Conservation (phyloP, 1,140 invertebrate species). For the Hermatobates lingyangjiaoensis region DNA sequence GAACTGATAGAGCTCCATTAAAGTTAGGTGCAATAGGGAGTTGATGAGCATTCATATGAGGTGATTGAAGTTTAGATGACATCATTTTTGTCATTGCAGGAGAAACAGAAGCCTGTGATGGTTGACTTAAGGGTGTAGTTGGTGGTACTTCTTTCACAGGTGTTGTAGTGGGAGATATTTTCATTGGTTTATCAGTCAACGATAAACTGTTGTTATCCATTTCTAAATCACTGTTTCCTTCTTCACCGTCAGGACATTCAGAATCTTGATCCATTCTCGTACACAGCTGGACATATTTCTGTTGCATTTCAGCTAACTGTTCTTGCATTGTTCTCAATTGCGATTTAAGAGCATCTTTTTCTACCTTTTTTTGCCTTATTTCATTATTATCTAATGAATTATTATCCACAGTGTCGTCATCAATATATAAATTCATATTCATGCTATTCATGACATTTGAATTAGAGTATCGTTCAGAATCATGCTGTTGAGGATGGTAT, state of each 20-base stretch:
- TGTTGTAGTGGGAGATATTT: constrained; percentile 34
- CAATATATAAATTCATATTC: constrained; percentile 27
- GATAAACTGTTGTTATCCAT: constrained; percentile 29
- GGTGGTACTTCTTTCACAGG: constrained; percentile 31
- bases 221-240: constrained; percentile 46
- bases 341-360: constrained; percentile 64
- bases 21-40: constrained; percentile 19
- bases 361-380: constrained; percentile 60
- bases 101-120: constrained; percentile 36
- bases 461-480: constrained; percentile 45
- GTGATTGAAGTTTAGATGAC: constrained; percentile 37
- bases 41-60: constrained; percentile 15
- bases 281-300: constrained; percentile 71
- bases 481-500: constrained; percentile 90
- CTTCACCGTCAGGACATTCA: constrained; percentile 51
- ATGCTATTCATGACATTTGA: constrained; percentile 23
- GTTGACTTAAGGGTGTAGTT: constrained; percentile 25
- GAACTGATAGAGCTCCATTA: constrained; percentile 19
- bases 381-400: constrained; percentile 42
- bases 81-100: constrained; percentile 51
- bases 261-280: constrained; percentile 58
- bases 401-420: constrained; percentile 51
- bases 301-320: constrained; percentile 74
- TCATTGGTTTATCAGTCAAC: constrained; percentile 26
- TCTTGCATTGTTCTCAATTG: constrained; percentile 73